Evolutionary conservation across 2,113 vertebrate genomes (phyloP).

Genomic region (Ovis canadensis): DNA sequence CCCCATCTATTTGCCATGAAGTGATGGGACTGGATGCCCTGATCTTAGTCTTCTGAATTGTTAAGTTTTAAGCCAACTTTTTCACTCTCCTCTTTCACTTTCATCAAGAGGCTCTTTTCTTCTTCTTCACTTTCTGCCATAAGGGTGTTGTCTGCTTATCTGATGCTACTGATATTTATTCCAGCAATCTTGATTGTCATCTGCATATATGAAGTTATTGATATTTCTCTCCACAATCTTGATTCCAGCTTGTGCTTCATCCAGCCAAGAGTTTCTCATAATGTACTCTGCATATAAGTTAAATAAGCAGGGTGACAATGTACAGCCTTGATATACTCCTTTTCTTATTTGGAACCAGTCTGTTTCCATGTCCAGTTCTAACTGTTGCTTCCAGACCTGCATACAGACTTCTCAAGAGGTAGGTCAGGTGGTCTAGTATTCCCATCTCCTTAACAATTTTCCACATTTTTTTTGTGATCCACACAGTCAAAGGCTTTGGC

Average conservation of each 20-base stretch:
- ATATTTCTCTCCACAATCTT: not conserved
- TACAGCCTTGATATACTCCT: not conserved
- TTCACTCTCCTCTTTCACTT: not conserved
- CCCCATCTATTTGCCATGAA: not conserved
- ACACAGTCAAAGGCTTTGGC: not conserved
- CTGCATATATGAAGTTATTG: not conserved
- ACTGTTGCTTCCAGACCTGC: not conserved
- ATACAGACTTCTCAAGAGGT: not conserved
- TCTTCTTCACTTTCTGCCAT: not conserved
- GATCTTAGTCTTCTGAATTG: not conserved
- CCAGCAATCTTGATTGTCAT: not conserved
- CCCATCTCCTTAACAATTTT: not conserved
- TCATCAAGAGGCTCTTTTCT: not conserved
- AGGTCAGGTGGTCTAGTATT: not conserved
- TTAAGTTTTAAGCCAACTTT: not conserved
- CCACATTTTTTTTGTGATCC: not conserved
- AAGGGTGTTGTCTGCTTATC: not conserved
- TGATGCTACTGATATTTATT: not conserved
- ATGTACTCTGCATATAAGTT: not conserved
- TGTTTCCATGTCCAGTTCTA: not conserved
- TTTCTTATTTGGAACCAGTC: not conserved
- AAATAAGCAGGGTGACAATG: not conserved
- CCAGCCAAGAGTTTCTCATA: not conserved
- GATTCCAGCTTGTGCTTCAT: not conserved
- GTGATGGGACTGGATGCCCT: fast-evolving